Evolutionary conservation across 92 coral and sea anemone species (phyloP).

Genomic region (Palythoa grandiflora): DNA sequence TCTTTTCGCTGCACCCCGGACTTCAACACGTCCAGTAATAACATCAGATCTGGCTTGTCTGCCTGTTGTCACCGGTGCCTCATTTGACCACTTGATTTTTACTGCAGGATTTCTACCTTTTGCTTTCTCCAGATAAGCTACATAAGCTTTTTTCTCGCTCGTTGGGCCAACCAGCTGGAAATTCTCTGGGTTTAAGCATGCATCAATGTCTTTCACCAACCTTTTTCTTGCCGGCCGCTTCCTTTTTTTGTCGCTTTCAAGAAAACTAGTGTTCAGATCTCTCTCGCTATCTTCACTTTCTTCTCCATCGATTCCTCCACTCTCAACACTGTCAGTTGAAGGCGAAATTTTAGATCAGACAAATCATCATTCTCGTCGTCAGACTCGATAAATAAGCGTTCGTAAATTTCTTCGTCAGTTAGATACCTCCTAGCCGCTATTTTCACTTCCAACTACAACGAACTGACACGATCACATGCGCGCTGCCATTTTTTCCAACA

Average conservation of each 20-base stretch:
- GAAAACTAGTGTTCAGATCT: neutral
- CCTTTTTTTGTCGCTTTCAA: neutral
- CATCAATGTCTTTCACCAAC: neutral
- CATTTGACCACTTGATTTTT: neutral
- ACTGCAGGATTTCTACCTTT: slow-evolving; percentile 7
- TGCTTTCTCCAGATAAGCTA: neutral
- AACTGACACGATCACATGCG: no score
- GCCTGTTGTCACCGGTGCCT: neutral
- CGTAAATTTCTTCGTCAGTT: neutral
- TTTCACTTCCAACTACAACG: neutral
- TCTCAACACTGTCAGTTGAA: no score
- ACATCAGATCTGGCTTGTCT: neutral
- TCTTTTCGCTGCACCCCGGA: no score
- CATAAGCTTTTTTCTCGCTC: no score
- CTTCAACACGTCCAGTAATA: no score
- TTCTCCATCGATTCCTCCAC: neutral
- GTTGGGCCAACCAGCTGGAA: neutral
- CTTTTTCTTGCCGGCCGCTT: neutral
- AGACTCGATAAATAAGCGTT: neutral
- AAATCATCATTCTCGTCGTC: slow-evolving; percentile 15
- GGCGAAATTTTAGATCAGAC: neutral
- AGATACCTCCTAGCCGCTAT: slow-evolving; percentile 5
- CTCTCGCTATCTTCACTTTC: neutral
- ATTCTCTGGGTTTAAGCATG: neutral
- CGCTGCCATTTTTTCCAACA: neutral